Percentiles rank a stretch among this genome's conserved stretches.
Conservation (phyloP, 1,140 invertebrate genomes). For the Drosophila pachea region DNA sequence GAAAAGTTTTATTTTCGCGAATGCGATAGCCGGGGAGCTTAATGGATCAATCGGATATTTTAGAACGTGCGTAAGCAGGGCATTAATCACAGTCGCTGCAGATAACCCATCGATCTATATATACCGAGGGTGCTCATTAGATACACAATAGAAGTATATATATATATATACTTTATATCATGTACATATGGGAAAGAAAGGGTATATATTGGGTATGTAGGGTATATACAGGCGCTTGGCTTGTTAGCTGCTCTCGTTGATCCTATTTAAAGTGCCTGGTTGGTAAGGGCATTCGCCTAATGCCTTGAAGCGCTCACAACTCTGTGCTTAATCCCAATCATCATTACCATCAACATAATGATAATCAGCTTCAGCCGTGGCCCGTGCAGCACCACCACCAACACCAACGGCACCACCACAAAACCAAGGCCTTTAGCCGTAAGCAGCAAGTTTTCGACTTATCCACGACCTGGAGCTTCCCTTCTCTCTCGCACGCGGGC, state of each 20-base stretch:
- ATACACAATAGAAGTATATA: too few relatives aligned
- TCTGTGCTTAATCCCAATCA: conserved; percentile 62
- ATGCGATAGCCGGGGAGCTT: too few relatives aligned
- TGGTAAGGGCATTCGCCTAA: conserved; percentile 12
- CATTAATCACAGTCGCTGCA: too few relatives aligned
- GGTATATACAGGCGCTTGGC: neutral
- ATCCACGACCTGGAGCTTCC: conserved; percentile 62
- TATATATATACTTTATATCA: too few relatives aligned
- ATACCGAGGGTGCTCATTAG: too few relatives aligned
- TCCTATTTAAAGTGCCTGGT: neutral
- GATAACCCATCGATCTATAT: too few relatives aligned
- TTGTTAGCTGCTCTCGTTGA: too few relatives aligned
- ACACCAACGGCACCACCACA: conserved; percentile 43
- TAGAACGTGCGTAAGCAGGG: too few relatives aligned
- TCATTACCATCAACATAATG: conserved; percentile 53
- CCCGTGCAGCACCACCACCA: conserved; percentile 2
- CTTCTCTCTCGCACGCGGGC: conserved; percentile 1
- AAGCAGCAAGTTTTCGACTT: conserved; percentile 75
- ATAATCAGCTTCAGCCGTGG: conserved; percentile 17
- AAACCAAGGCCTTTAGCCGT: conserved; percentile 64
- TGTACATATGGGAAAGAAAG: too few relatives aligned
- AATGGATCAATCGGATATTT: too few relatives aligned
- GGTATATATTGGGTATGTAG: too few relatives aligned
- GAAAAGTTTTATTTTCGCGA: too few relatives aligned
- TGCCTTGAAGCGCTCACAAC: conserved; percentile 20